Conservation (phyloP, 1,140 invertebrate species). For the Tetragonula clypearis region DNA sequence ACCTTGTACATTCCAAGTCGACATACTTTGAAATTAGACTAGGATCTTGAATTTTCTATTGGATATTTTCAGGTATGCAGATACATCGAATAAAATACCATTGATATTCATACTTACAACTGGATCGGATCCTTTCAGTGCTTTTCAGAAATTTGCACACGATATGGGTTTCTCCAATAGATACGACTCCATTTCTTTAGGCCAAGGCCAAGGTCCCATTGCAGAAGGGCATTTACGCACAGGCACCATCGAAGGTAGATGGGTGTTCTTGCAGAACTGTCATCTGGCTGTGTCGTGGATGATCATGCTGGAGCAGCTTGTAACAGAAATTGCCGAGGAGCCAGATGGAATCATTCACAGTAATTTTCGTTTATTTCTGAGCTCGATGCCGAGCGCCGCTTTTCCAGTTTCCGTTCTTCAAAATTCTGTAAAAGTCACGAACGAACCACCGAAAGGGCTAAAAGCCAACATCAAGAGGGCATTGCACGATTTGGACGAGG, state of each 20-base stretch:
- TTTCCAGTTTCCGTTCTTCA: conserved; percentile 96
- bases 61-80: conserved; percentile 84
- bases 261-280: conserved; percentile 95
- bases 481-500: conserved; percentile 88
- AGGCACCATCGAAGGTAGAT: conserved; percentile 87
- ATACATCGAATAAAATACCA: conserved; percentile 88
- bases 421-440: conserved; percentile 96
- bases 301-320: conserved; percentile 87
- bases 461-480: conserved; percentile 91
- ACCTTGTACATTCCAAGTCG: background rate
- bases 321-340: conserved; percentile 86
- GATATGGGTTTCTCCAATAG: conserved; percentile 88
- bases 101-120: conserved; percentile 95
- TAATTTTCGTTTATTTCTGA: conserved; percentile 92
- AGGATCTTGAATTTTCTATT: background rate
- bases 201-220: conserved; percentile 93
- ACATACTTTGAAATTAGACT: background rate
- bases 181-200: conserved; percentile 92
- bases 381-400: conserved; percentile 91
- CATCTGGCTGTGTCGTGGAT: conserved; percentile 96
- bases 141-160: conserved; percentile 89
- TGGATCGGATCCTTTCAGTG: conserved; percentile 94
- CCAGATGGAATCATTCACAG: conserved; percentile 83
- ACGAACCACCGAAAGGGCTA: conserved; percentile 95
- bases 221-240: conserved; percentile 91